These are phyloP conservation scores for Parnassius mnemosyne DNA, from an alignment of 2,888 invertebrate species.

Conservation along the genomic window DNA sequence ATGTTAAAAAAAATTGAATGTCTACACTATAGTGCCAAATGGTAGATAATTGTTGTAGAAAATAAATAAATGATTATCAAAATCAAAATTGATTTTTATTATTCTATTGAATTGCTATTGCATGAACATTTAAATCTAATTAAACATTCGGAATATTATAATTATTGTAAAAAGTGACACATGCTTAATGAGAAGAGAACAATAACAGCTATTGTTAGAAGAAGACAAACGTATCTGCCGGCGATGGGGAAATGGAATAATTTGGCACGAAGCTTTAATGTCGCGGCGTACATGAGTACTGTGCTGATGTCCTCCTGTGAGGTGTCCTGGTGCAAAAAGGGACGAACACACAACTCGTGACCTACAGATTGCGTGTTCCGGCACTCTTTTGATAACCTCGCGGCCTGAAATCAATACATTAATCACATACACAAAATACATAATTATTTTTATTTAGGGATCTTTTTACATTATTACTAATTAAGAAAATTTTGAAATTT, in stretches of 20 bases:
- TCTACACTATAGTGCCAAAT: slow-evolving; percentile 13
- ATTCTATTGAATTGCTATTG: slow-evolving; percentile 28
- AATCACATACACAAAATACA: not conserved
- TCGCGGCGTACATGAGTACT: slow-evolving; percentile 87
- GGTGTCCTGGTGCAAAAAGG: slow-evolving; percentile 90
- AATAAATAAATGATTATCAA: slow-evolving; percentile 10
- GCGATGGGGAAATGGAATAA: slow-evolving; percentile 87
- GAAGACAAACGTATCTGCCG: slow-evolving; percentile 83
- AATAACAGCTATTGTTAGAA: slow-evolving; percentile 81
- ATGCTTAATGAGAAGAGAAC: slow-evolving; percentile 85
- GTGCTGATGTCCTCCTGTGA: slow-evolving; percentile 87
- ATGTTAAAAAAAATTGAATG: not conserved
- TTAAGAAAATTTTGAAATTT: no score
- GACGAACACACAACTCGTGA: slow-evolving; percentile 88
- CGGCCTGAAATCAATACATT: slow-evolving; percentile 79
- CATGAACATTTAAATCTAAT: slow-evolving; percentile 22
- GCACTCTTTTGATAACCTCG: slow-evolving; percentile 87
- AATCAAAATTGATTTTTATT: slow-evolving; percentile 16
- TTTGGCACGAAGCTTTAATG: slow-evolving; percentile 86
- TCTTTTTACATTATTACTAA: no score
- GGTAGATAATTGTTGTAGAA: slow-evolving; percentile 4
- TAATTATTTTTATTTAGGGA: not conserved
- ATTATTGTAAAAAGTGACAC: slow-evolving; percentile 82
- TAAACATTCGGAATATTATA: slow-evolving; percentile 14
- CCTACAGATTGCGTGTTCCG: slow-evolving; percentile 86